Evolutionary conservation across 2,113 vertebrate genomes (phyloP).

Genomic region (Origma solitaria): DNA sequence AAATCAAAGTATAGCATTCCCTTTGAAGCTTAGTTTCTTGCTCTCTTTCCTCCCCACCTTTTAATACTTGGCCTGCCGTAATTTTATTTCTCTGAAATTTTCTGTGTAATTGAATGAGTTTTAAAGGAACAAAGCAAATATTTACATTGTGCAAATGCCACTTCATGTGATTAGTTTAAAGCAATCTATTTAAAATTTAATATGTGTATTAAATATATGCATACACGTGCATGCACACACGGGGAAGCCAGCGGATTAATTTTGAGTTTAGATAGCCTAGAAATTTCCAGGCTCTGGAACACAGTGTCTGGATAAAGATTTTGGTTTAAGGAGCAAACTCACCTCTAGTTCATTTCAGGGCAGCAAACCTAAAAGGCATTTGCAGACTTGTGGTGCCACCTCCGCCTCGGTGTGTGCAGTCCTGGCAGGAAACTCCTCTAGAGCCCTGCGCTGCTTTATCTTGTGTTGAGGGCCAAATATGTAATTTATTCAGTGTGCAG

Average conservation of each 20-base stretch:
- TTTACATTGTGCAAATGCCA: constrained; percentile 37
- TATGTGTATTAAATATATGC: background rate
- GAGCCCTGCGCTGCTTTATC: background rate
- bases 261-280: background rate
- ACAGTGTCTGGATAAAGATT: background rate
- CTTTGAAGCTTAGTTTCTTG: background rate
- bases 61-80: constrained; percentile 9
- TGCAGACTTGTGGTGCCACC: background rate
- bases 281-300: background rate
- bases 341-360: background rate
- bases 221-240: background rate
- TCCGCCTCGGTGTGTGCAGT: background rate
- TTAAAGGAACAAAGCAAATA: constrained; percentile 59
- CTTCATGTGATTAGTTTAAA: constrained; percentile 53
- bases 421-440: background rate
- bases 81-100: constrained; percentile 25
- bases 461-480: too few species aligned
- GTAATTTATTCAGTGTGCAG: background rate
- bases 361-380: background rate
- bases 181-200: constrained; percentile 31
- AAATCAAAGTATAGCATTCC: constrained; percentile 5
- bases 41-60: background rate
- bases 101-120: constrained; percentile 36
- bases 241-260: background rate
- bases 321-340: background rate